Evolutionary conservation across 1,140 invertebrate species (phyloP).

Genomic region (Drosophila melanogaster): DNA sequence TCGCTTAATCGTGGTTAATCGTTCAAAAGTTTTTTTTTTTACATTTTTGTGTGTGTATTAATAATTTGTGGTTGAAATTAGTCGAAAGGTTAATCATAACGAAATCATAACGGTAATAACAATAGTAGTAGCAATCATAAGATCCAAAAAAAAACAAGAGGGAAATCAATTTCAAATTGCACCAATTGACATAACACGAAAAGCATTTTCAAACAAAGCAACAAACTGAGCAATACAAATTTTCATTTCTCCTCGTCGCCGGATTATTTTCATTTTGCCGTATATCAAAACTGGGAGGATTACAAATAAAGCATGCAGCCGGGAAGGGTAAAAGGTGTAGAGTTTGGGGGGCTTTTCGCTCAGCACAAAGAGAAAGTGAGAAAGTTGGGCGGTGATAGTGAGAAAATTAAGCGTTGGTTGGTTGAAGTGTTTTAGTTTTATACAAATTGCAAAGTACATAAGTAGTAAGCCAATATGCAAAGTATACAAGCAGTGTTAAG

Average conservation of each 20-base stretch:
- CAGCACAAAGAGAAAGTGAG: constrained; percentile 15
- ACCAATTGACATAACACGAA: constrained; percentile 63
- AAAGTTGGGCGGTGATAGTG: constrained; percentile 3
- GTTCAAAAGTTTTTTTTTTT: constrained; percentile 36
- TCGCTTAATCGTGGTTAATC: constrained; percentile 51
- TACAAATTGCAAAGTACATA: constrained; percentile 42
- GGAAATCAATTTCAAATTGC: constrained; percentile 31
- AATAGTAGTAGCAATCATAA: constrained; percentile 22
- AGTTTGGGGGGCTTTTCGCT: neutral
- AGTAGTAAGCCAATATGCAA: constrained; percentile 68
- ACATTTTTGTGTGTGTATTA: constrained; percentile 82
- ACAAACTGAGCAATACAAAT: constrained; percentile 41
- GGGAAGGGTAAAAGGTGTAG: neutral
- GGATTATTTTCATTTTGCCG: constrained; percentile 1
- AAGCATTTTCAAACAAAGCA: constrained; percentile 59
- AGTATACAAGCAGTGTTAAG: constrained; percentile 58
- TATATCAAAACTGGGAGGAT: neutral
- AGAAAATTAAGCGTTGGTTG: constrained; percentile 26
- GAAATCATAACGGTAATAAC: constrained; percentile 27
- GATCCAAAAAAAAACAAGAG: constrained; percentile 21
- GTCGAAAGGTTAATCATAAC: constrained; percentile 30
- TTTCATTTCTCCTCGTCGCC: constrained; percentile 6
- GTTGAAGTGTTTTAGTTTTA: constrained; percentile 2
- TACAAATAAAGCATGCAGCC: constrained; percentile 42
- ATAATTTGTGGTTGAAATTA: constrained; percentile 34